These are phyloP conservation scores for Rhinichthys osculus DNA, from an alignment of 2,797 vertebrate species.

Conservation along the genomic window DNA sequence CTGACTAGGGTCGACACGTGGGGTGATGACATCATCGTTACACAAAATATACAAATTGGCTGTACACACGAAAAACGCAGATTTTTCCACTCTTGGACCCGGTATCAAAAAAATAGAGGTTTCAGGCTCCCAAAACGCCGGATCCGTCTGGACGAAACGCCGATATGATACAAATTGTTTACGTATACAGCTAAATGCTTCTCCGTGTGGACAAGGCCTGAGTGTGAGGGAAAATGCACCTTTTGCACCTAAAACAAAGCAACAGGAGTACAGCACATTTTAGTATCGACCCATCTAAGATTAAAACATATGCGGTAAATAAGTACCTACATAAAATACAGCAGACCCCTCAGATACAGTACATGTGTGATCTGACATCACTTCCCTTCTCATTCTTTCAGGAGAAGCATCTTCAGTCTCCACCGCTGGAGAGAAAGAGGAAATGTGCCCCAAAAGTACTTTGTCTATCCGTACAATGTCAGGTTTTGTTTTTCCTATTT, in stretches of 20 bases:
- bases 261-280: neutral
- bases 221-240: neutral
- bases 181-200: too few species aligned
- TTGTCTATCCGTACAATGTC: neutral
- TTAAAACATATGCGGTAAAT: neutral
- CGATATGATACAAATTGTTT: too few species aligned
- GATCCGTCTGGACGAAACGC: too few species aligned
- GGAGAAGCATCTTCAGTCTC: slow-evolving; percentile 28
- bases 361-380: neutral
- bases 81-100: too few species aligned
- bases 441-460: slow-evolving; percentile 24
- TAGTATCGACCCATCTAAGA: neutral
- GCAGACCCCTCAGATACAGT: neutral
- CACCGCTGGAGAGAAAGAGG: neutral
- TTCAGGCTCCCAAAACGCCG: too few species aligned
- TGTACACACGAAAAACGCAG: too few species aligned
- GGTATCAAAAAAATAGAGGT: too few species aligned
- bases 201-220: too few species aligned
- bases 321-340: neutral
- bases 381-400: neutral
- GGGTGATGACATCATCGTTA: too few species aligned
- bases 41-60: too few species aligned
- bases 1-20: too few species aligned
- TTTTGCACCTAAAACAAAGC: neutral
- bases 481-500: neutral